Base-by-base conservation (phyloP, 1,140 invertebrate genomes). In the Listronotus oregonensis region DNA sequence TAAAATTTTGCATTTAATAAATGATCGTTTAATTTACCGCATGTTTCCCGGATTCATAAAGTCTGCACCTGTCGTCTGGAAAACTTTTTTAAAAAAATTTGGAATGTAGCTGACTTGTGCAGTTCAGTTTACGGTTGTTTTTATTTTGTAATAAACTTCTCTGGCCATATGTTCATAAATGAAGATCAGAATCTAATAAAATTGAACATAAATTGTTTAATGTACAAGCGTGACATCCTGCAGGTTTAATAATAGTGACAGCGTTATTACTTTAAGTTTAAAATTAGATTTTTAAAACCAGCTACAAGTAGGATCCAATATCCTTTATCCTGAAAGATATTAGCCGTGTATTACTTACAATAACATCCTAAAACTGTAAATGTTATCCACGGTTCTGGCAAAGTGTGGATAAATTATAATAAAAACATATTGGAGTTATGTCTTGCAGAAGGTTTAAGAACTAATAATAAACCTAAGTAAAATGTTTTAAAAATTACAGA, bases 11-110 rank as follows among this genome's bases (percentile, higher is more conserved):
- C 31, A 18, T 17, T 6, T 54, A 34, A 40, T 54, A 54, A 34
- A 54, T 54, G 21, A 34, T 40, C 50, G 50, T 34, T 54, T 54
- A 54, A 54, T 54, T 37, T 54, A 54, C 14, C n/a, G 50, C 21
- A 10, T 54, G 21, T 54, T 54, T n/a, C 31, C 12, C 4, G 37
- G 21, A 18, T 54, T n/a, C 50, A 54, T 37, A 54, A n/a, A 54
- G 50, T 54, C 31, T 54, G 21, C 50, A 54, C 50, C 50, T 54
- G 50, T 54, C 50, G 37, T 17, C 44, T 47, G 44, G 42, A 43
- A 43, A 47, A 47, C n/a, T 47, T 47, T 47, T n/a, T n/a, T n/a
- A n/a, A n/a, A 47, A 47, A 47, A 47, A 17, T 5, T n/a, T 15
- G 17, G 14, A 47, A 15, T 47, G 44, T 15, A n/a, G 44, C n/a